Evolutionary conservation across 2,888 invertebrate species (phyloP).

Genomic region (Beris chalybata): DNA sequence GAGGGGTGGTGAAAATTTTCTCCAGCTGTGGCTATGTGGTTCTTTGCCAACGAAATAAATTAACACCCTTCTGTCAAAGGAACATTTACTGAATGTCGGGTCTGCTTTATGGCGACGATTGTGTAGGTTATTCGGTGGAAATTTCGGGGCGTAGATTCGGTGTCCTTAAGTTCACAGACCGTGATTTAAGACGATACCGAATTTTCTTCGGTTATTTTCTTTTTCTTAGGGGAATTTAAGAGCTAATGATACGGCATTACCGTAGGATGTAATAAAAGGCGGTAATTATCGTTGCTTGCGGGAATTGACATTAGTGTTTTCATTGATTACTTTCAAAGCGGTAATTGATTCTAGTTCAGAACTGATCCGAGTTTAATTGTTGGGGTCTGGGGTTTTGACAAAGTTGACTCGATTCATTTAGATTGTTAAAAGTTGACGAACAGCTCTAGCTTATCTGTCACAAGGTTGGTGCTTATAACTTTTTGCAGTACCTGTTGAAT

Average conservation of each 20-base stretch:
- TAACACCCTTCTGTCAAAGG: constrained; percentile 8
- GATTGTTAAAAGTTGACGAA: too few species aligned
- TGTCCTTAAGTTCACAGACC: neutral
- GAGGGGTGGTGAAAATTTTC: too few species aligned
- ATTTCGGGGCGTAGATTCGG: constrained; percentile 1
- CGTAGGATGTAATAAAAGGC: constrained; percentile 23
- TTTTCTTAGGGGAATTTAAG: constrained; percentile 9
- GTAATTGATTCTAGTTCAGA: too few species aligned
- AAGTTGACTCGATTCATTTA: too few species aligned
- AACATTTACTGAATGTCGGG: constrained; percentile 5
- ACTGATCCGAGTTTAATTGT: too few species aligned
- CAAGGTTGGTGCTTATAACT: too few species aligned
- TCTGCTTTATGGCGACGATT: neutral
- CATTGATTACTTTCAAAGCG: too few species aligned
- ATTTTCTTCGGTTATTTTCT: neutral
- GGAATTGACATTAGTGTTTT: neutral
- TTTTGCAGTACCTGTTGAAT: too few species aligned
- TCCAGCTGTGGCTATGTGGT: too few species aligned
- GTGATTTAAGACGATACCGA: constrained; percentile 7
- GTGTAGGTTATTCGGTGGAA: neutral
- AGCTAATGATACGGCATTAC: constrained; percentile 27
- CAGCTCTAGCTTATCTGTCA: too few species aligned
- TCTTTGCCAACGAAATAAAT: constrained; percentile 18
- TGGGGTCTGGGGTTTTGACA: too few species aligned
- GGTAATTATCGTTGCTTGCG: constrained; percentile 3